Percentiles rank a stretch among this genome's conserved stretches.
Conservation (phyloP, 2,113 vertebrate genomes). For the Anas platyrhynchos region DNA sequence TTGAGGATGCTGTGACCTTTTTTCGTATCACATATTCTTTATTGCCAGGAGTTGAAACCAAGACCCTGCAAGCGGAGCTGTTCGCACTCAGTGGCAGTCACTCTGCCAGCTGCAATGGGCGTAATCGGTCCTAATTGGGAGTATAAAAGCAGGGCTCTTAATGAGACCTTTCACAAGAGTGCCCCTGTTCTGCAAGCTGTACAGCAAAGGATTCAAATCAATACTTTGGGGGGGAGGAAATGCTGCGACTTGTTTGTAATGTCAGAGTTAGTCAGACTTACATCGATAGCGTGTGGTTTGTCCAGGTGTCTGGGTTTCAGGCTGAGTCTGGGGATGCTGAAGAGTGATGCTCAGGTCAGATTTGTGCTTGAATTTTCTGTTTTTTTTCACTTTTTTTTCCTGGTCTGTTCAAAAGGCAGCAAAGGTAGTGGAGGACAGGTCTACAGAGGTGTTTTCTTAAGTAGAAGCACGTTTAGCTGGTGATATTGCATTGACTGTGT, state of each 20-base stretch:
- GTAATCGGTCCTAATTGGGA: slow-evolving; percentile 22
- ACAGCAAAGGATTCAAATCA: not conserved
- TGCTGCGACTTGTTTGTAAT: not conserved
- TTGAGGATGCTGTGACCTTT: not conserved
- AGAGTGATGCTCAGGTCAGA: not conserved
- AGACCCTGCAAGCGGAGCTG: not conserved
- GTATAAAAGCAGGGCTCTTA: slow-evolving; percentile 24
- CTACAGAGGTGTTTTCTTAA: not conserved
- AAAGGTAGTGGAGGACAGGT: not conserved
- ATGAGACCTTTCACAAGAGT: not conserved
- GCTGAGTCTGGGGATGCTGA: not conserved
- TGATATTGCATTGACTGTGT: not conserved
- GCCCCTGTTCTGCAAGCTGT: not conserved
- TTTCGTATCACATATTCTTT: not conserved
- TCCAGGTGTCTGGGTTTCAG: not conserved
- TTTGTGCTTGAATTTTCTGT: not conserved
- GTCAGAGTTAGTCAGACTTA: not conserved
- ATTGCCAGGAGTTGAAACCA: not conserved
- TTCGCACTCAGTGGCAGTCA: rapidly evolving
- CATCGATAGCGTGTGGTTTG: rapidly evolving
- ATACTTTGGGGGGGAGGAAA: not conserved
- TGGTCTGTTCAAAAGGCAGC: not conserved
- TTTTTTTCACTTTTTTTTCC: too few species aligned
- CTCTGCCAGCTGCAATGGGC: slow-evolving; percentile 49
- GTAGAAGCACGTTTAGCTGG: not conserved